Evolutionary conservation across 2,888 invertebrate genomes (phyloP).

Genomic region (Drosophila kambysellisi): DNA sequence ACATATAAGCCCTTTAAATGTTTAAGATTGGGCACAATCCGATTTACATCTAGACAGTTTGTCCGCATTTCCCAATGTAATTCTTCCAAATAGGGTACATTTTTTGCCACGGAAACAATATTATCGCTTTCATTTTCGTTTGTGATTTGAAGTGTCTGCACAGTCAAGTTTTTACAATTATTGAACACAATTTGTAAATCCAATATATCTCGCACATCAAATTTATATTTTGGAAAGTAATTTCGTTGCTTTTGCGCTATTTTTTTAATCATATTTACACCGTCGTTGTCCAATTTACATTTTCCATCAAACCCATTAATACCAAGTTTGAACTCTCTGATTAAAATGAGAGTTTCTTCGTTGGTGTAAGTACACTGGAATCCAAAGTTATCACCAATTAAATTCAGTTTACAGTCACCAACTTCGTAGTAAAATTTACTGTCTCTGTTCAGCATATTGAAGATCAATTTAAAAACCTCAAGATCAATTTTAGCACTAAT

Average conservation of each 20-base stretch:
- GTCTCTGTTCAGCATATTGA: neutral
- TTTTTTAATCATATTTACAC: neutral
- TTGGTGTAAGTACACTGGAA: neutral
- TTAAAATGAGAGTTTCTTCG: no score
- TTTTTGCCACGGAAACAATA: neutral
- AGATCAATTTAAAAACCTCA: neutral
- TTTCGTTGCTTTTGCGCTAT: no score
- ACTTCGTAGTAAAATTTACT: rapidly evolving
- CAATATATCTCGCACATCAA: no score
- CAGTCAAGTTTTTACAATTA: neutral
- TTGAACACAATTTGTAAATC: neutral
- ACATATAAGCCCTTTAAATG: neutral
- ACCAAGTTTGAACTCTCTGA: neutral
- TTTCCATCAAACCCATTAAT: neutral
- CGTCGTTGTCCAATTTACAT: neutral
- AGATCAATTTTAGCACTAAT: neutral
- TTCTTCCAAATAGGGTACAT: neutral
- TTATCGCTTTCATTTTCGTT: neutral
- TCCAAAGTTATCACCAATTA: neutral
- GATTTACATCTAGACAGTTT: neutral
- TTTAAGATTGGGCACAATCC: neutral
- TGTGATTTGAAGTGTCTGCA: neutral
- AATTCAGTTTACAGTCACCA: neutral
- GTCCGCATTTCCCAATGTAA: neutral
- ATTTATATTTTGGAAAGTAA: neutral